Percentiles rank a stretch among this genome's conserved stretches.
These are phyloP conservation scores for Cerastis rubricosa DNA, from an alignment of 2,888 invertebrate species.

Conservation along the genomic window DNA sequence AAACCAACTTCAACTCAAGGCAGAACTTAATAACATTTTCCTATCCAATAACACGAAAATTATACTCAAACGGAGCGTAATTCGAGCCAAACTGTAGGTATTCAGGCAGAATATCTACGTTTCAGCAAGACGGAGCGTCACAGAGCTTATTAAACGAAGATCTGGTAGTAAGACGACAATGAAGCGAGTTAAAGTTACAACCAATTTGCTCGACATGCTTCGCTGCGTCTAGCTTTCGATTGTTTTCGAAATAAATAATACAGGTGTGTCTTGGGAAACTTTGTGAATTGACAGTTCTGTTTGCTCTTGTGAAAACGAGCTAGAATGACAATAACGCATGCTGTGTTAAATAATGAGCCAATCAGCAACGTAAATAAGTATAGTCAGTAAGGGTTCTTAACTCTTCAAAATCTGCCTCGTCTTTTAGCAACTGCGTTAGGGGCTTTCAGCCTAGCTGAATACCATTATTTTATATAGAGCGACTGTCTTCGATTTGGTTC, in stretches of 20 bases:
- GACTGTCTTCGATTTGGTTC: not conserved
- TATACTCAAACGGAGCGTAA: conserved; percentile 59
- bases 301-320: not conserved
- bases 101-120: conserved; percentile 57
- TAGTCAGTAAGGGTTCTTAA: not conserved
- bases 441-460: too few relatives aligned
- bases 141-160: conserved; percentile 65
- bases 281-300: not conserved
- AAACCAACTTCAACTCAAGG: conserved; percentile 41
- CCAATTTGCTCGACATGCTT: conserved; percentile 54
- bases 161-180: conserved; percentile 58
- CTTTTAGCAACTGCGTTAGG: too few relatives aligned
- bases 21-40: conserved; percentile 56
- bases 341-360: not conserved
- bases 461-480: too few relatives aligned
- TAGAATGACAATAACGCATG: not conserved
- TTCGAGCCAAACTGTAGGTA: conserved; percentile 57
- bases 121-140: conserved; percentile 53
- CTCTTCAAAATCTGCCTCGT: not conserved
- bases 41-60: conserved; percentile 64
- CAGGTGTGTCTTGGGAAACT: conserved; percentile 12
- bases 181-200: conserved; percentile 58
- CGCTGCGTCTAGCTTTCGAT: conserved; percentile 21
- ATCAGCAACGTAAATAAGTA: not conserved
- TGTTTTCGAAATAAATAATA: conserved; percentile 50